Base-by-base conservation (phyloP, 2,113 vertebrate genomes). In the Coryphaenoides rupestris region DNA sequence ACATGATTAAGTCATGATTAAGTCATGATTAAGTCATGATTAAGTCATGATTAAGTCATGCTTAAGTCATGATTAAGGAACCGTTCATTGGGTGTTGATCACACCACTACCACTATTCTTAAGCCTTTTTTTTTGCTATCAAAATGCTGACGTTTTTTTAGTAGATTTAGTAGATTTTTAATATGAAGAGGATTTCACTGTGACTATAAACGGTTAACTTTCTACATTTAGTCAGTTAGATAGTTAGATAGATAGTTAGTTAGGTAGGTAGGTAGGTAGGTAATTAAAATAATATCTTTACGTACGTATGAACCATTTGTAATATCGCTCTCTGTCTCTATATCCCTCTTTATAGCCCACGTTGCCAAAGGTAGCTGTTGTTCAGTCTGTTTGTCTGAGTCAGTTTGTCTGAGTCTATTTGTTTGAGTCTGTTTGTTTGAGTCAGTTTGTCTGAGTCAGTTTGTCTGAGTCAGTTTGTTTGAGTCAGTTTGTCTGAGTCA, bases 101-200 rank as follows among this genome's bases (percentile, higher is more conserved):
- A 40, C 55, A 23, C 52, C 58, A 62, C 52, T 62, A 9, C 26
- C 62, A 5, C 60, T 21, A 1, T 6, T 50, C 0, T 60, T 19
- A 33, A 33, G 24, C 54, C 3, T 57, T 49, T 56, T 28, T 28
- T 15, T 6, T 63, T 54, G 28, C 24, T 53, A 50, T 70, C 53
- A 60, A 69, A 70, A 54, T 55, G 57, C 56, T 50, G 15, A 50
- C 17, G 15, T 4, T 50, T 50, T 45, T 45, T 45, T 13, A 45
- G 5, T n/a, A n/a, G n/a, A n/a, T 40, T 12, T 2, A 40, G 33
- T 40, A 40, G 33, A 7, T 50, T 14, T 17, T 33, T 33, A 7
- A 60, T 60, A 71, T 58, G 73, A 74, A 66, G 75, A 72, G 46
- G 61, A 53, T 19, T 50, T 63, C 15, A 75, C 71, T 78, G 75